Percentiles rank a stretch among this genome's conserved stretches.
Conservation (phyloP, 2,797 vertebrate genomes). For the Eulemur albifrons region DNA sequence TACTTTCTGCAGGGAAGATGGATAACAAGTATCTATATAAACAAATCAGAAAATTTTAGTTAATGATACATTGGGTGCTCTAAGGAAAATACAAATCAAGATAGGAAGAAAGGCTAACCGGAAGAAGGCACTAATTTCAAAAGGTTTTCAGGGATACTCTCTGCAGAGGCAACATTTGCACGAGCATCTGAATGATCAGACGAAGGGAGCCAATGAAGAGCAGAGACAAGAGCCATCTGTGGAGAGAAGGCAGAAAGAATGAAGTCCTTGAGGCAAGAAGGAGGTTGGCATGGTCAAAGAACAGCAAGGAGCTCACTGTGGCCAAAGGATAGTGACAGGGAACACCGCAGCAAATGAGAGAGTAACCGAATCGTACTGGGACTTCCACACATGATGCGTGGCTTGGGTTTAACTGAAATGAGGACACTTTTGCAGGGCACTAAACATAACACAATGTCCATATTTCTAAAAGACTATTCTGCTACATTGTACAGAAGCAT, state of each 20-base stretch:
- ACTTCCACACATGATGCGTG: background rate
- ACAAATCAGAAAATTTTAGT: background rate
- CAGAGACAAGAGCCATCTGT: background rate
- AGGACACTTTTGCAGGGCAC: background rate
- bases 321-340: background rate
- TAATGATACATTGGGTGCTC: background rate
- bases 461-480: background rate
- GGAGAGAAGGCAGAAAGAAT: background rate
- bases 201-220: background rate
- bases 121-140: background rate
- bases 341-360: background rate
- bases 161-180: background rate
- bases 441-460: background rate
- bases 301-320: background rate
- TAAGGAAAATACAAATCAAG: background rate
- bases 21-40: background rate
- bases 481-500: background rate
- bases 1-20: background rate
- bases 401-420: background rate
- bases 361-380: fast-evolving
- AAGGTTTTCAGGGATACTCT: background rate
- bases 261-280: background rate
- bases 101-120: background rate
- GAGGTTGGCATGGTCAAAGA: background rate
- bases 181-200: background rate